Percentiles rank a stretch among this genome's conserved stretches.
phyloP scores from a whole-genome alignment of 2,888 invertebrate genomes.

The Pomacea canaliculata region DNA sequence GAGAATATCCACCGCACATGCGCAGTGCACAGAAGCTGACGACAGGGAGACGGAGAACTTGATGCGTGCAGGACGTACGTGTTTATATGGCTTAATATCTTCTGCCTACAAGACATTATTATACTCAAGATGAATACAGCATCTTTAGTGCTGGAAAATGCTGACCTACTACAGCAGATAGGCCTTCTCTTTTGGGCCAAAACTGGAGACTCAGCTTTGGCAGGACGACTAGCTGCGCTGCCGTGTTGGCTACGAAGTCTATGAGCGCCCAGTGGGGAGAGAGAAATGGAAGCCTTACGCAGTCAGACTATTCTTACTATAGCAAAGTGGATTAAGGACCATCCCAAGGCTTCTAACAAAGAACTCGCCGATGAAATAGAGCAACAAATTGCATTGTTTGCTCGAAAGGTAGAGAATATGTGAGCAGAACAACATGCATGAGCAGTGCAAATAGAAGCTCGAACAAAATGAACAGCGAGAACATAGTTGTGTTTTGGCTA shows the following conservation, averaged over 20 bases:
- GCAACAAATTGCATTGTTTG: slow-evolving; percentile 54
- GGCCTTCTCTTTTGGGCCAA: slow-evolving; percentile 47
- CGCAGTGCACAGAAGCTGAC: slow-evolving; percentile 17
- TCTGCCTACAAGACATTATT: neutral
- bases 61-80: slow-evolving; percentile 4
- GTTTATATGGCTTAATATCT: neutral
- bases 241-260: slow-evolving; percentile 44
- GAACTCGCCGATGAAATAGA: slow-evolving; percentile 51
- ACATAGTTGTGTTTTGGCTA: no score
- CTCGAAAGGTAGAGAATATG: slow-evolving; percentile 47
- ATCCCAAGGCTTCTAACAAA: slow-evolving; percentile 59
- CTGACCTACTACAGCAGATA: slow-evolving; percentile 48
- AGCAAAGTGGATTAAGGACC: slow-evolving; percentile 55
- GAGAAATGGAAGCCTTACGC: slow-evolving; percentile 56
- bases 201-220: slow-evolving; percentile 41
- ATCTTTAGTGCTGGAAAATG: slow-evolving; percentile 37
- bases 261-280: slow-evolving; percentile 46
- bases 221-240: slow-evolving; percentile 42
- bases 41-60: slow-evolving; percentile 18
- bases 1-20: slow-evolving; percentile 4
- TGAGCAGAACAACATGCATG: slow-evolving; percentile 16
- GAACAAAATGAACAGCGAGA: no score
- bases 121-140: slow-evolving; percentile 31
- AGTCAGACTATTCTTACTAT: slow-evolving; percentile 54
- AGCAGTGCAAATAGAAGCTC: neutral